Conservation (phyloP, 1,140 invertebrate species). For the Temnothorax longispinosus region DNA sequence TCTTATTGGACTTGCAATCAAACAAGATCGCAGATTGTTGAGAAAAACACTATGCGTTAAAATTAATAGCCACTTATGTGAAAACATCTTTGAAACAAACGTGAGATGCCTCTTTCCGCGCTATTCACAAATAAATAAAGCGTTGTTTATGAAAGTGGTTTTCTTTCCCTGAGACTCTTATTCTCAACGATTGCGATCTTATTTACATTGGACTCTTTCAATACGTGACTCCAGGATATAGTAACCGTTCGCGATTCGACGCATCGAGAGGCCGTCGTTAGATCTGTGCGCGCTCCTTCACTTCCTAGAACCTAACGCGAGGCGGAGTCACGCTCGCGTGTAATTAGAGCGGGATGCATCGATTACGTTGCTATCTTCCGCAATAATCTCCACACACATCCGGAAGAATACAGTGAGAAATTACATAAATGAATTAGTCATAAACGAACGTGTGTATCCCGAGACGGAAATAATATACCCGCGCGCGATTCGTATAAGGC, state of each 20-base stretch:
- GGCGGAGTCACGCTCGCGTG: slow-evolving; percentile 26
- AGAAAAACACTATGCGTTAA: neutral
- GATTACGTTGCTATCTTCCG: slow-evolving; percentile 46
- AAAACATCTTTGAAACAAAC: neutral
- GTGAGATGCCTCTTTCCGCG: neutral
- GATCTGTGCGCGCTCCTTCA: neutral
- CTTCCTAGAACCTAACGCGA: slow-evolving; percentile 23
- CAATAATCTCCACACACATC: slow-evolving; percentile 51
- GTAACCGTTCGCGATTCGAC: slow-evolving; percentile 5
- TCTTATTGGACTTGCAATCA: too few species aligned
- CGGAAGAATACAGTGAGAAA: slow-evolving; percentile 55
- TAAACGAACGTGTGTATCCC: slow-evolving; percentile 18
- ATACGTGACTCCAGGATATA: neutral
- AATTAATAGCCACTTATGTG: neutral
- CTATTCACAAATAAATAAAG: slow-evolving; percentile 1
- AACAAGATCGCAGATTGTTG: neutral
- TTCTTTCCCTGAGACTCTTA: neutral
- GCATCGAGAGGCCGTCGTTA: slow-evolving; percentile 31
- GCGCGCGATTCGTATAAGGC: neutral
- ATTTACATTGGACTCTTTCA: neutral
- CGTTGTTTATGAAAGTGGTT: neutral
- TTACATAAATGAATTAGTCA: slow-evolving; percentile 59
- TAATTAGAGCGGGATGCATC: slow-evolving; percentile 59
- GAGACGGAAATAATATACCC: slow-evolving; percentile 36
- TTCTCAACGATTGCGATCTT: neutral